These are phyloP conservation scores for Calosoma granatense DNA, from an alignment of 1,140 invertebrate species.

Conservation along the genomic window DNA sequence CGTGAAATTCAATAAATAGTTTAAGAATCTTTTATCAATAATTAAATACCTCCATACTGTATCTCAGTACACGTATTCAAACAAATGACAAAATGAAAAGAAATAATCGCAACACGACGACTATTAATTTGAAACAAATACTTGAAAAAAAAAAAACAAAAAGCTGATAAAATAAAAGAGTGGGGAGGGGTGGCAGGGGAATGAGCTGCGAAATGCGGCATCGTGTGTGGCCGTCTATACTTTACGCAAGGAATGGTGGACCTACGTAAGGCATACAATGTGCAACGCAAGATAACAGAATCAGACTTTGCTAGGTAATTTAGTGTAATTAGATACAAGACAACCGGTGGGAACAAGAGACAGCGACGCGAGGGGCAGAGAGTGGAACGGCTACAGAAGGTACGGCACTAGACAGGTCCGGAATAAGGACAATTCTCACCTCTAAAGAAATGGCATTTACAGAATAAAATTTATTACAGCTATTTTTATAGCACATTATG, in stretches of 20 bases:
- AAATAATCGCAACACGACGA: background rate
- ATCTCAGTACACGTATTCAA: too few relatives aligned
- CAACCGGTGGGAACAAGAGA: background rate
- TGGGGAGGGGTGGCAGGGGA: background rate
- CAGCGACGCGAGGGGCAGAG: slow-evolving; percentile 17
- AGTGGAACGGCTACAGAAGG: background rate
- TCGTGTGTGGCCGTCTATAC: slow-evolving; percentile 3
- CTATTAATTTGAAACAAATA: background rate
- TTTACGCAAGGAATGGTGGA: slow-evolving; percentile 2
- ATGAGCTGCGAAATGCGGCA: background rate
- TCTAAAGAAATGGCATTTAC: too few relatives aligned
- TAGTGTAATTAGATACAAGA: slow-evolving; percentile 28
- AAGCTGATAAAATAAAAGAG: background rate
- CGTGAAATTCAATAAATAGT: too few relatives aligned
- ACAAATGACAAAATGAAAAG: background rate
- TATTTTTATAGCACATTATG: too few relatives aligned
- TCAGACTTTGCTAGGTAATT: slow-evolving; percentile 7
- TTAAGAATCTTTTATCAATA: too few relatives aligned
- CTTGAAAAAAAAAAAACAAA: background rate
- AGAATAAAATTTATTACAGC: too few relatives aligned
- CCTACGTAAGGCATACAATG: slow-evolving; percentile 11
- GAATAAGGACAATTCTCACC: background rate
- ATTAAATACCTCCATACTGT: too few relatives aligned
- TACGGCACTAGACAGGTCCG: background rate
- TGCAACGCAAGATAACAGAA: slow-evolving; percentile 20